Base-by-base conservation (phyloP, 2,113 vertebrate genomes). In the Macroglossus sobrinus region DNA sequence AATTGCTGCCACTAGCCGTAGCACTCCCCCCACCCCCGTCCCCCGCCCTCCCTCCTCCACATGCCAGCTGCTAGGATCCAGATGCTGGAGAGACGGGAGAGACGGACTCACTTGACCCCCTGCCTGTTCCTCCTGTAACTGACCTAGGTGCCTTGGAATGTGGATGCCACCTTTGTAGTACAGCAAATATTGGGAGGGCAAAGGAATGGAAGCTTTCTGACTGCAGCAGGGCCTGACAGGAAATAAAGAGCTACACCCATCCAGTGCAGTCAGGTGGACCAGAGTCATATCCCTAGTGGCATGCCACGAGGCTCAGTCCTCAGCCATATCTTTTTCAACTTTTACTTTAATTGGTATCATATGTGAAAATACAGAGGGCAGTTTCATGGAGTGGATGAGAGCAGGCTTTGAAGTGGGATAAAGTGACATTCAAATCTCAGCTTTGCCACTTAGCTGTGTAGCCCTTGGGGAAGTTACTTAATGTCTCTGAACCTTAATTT, bases 201-300 rank as follows among this genome's bases (percentile, higher is more conserved):
- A 35, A 21, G 82, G 57, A 30, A 43, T 10, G 5, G 5, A 10
- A 21, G 40, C 61, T 68, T 95, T 12, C 9, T 9, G 21, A 4
- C 18, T 74, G 30, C 24, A 76, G 57, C 71, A 47, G 74, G 28
- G 16, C 11, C 24, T 15, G 2, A 1, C 64, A 14, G 80, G 69
- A 66, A 93, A 43, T 21, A 15, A 69, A 81, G 30, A 59, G n/a
- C 35, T 24, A 35, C 1, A n/a, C 5, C 47, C 19, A 26, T 8
- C 0, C 0, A 35, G 2, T 21, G 8, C 43, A 21, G 35, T 53
- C 10, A 9, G 10, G 21, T 5, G 6, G 19, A 10, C 28, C 21
- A 61, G 38, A 89, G 24, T 13, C 5, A 0, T 12, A 4, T 71
- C 72, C 85, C 53, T 55, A 24, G 45, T 12, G n/a, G 10, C 43